Base-by-base conservation (phyloP, 2,888 invertebrate genomes). In the Ormyrus pomaceus region DNA sequence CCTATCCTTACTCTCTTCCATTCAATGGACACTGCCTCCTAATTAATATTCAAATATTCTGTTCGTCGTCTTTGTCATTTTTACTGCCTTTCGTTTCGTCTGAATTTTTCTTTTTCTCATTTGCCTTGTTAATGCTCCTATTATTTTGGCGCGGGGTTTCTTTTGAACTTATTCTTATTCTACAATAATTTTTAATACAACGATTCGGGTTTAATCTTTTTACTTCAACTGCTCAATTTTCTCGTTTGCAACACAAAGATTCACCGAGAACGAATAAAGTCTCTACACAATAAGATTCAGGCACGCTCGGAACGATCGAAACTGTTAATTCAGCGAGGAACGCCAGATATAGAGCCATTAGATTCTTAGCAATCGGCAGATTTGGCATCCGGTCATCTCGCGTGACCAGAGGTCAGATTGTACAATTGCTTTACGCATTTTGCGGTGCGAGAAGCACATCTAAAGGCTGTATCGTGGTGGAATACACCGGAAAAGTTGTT, bases 221-320 rank as follows among this genome's bases (percentile, higher is more conserved):
- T 62, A 75, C 56, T 76, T 82, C 81, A 61, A 8, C 66, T 61
- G 74, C 71, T 74, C 79, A 82, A 81, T 80, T 72, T 79, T 68
- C 72, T 82, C 71, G 61, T 80, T 61, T 79, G 58, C 91, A 90
- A 90, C 89, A 86, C 56, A 61, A 92, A 97, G 97, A 95, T 94
- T 91, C 95, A 94, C 93, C 95, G 95, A 91, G 97, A 97, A 92
- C 94, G 94, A 92, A 95, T 96, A 88, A 96, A 95, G 91, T 94
- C 94, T 91, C 94, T 97, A 90, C 96, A 97, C 92, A 95, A 95
- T 92, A 96, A 96, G 93, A 96, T 97, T 89, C 94, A 95, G 89
- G 95, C 96, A 92, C 95, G 96, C 86, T 95, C 95, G 91, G 97
- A 97, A 92, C 95, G 97, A 90, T 95, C 97, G 90, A 97, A 97